Base-by-base conservation (phyloP, 1,140 invertebrate species). In the Polypedilum pembai region DNA sequence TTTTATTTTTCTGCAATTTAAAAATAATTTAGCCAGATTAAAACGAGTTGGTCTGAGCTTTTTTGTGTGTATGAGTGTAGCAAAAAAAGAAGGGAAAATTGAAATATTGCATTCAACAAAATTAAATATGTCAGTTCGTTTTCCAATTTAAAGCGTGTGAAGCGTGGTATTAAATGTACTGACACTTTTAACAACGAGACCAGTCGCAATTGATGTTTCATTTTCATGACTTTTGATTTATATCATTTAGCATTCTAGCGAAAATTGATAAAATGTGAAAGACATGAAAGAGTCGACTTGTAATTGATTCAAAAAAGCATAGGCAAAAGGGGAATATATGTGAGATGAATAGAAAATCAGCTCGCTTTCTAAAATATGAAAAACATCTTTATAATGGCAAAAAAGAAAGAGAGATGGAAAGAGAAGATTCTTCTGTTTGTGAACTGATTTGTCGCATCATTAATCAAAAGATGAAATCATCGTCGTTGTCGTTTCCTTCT, bases 401-500 rank as follows among this genome's bases (percentile, higher is more conserved):
- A 15, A 56, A 15, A 56, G n/a, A 56, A 15, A 56, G 45, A 33
- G 24, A 33, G 8, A 56, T 4, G 12, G 45, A 56, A 15, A 56
- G 15, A 56, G 15, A 12, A 15, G 45, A 56, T 56, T 12, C 45
- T 56, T 56, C 12, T 56, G 45, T 56, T 56, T n/a, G 45, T 56
- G n/a, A 56, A 56, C 45, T 56, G 45, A 56, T 56, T 56, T 56
- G 45, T 56, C 45, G 45, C 45, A 56, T 56, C 45, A 56, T 56
- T 56, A 56, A 56, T 56, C 45, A 56, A 56, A 56, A 56, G 45
- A 56, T 56, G 45, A 56, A 56, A 56, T 56, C 45, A 56, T 56
- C 45, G 15, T 56, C 45, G n/a, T 56, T 12, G 12, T n/a, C 12
- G 12, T 56, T 56, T 56, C 4, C 45, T 56, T 56, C 45, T 56